Percentiles rank a stretch among this genome's conserved stretches.
phyloP scores from a whole-genome alignment of 35 echinoderm and acorn worm species.

The Diadema setosum region DNA sequence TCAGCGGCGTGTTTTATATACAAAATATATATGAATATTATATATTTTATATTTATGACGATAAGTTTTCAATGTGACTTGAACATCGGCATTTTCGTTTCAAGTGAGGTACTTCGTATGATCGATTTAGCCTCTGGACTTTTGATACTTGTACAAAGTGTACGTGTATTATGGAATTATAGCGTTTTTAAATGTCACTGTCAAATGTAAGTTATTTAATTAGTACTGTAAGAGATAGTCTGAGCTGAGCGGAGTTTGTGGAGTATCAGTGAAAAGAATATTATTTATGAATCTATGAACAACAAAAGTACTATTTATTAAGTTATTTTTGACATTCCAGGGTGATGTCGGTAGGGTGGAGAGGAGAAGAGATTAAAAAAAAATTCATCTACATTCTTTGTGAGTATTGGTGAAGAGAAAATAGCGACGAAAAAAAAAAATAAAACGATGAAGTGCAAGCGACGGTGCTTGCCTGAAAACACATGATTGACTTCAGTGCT shows the following conservation, averaged over 20 bases:
- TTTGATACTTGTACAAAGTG: constrained; percentile 7
- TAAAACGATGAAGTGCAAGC: background rate
- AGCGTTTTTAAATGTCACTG: background rate
- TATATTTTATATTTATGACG: constrained; percentile 17
- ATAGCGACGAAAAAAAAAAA: background rate
- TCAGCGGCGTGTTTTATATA: background rate
- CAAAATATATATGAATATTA: constrained; percentile 4
- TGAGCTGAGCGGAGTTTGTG: background rate
- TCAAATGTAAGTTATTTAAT: background rate
- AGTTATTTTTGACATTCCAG: constrained; percentile 9
- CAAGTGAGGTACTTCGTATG: background rate
- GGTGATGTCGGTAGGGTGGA: background rate
- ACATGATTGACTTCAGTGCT: background rate
- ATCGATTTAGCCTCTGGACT: background rate
- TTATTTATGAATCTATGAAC: constrained; percentile 12
- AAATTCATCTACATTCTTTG: background rate
- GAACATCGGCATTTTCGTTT: background rate
- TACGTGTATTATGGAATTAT: background rate
- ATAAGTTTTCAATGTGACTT: constrained; percentile 7
- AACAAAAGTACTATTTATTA: constrained; percentile 17
- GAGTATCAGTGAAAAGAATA: too few species aligned
- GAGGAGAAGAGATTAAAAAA: background rate
- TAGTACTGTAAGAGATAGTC: background rate
- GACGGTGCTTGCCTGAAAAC: background rate
- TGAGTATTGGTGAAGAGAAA: background rate